Conservation (phyloP, 2,113 vertebrate species). For the Ophthalmolycus amberensis region DNA sequence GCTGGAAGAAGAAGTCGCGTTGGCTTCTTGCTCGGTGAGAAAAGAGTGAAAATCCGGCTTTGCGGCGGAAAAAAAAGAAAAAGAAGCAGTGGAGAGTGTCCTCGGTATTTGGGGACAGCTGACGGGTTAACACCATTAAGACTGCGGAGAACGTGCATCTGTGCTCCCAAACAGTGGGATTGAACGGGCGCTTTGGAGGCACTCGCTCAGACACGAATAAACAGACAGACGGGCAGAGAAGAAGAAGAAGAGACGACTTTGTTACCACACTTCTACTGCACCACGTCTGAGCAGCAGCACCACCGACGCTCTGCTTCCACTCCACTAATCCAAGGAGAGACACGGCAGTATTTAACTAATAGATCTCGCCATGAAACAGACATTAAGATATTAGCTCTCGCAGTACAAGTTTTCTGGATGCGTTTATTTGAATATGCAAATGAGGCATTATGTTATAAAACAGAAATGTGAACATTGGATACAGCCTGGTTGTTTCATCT, state of each 20-base stretch:
- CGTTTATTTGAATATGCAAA: too few relatives aligned
- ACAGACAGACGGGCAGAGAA: conserved; percentile 64
- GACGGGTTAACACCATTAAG: conserved; percentile 82
- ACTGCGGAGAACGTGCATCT: conserved; percentile 78
- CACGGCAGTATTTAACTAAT: too few relatives aligned
- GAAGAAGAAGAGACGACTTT: conserved; percentile 31
- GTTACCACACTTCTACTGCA: conserved; percentile 8
- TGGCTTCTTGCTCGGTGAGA: conserved; percentile 56
- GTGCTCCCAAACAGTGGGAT: conserved; percentile 71
- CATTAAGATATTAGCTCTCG: too few relatives aligned
- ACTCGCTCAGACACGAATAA: conserved; percentile 63
- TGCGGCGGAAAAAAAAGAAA: conserved; percentile 31
- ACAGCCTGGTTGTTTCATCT: too few relatives aligned
- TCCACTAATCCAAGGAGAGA: too few relatives aligned
- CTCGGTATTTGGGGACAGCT: conserved; percentile 73
- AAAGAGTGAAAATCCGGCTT: conserved; percentile 71
- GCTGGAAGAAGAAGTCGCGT: conserved; percentile 44
- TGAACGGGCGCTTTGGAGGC: conserved; percentile 44
- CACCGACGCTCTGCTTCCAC: too few relatives aligned
- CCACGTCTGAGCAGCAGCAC: neutral
- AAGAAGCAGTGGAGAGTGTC: conserved; percentile 60
- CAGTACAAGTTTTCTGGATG: too few relatives aligned
- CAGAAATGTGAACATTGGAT: too few relatives aligned
- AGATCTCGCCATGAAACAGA: too few relatives aligned
- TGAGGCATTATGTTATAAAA: too few relatives aligned